Base-by-base conservation (phyloP, 2,113 vertebrate genomes). In the Cepphus grylle region DNA sequence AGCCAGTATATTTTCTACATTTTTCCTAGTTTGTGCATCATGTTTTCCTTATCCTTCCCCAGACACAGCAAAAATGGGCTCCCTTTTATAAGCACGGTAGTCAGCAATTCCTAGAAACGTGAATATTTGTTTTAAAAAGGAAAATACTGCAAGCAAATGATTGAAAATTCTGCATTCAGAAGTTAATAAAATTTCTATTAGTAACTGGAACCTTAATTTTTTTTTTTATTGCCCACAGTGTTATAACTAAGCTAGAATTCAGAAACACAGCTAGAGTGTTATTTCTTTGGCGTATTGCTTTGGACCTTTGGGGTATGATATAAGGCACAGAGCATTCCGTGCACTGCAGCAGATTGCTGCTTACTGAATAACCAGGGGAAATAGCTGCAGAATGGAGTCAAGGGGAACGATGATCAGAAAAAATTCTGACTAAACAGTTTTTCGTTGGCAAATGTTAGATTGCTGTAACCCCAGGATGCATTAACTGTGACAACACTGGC, bases 11-110 rank as follows among this genome's bases (percentile, higher is more conserved):
- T 96, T 88, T 92, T 86, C 55, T 70, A 34, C 87, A 82, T 38
- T 92, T 92, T 94, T 88, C 58, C 63, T 96, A 63, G 76, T 91
- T 94, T 86, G 59, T 87, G 86, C 92, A 95, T 96, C 65, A 85
- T 97, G 65, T 82, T 97, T 93, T 96, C 91, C 80, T 94, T 82
- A 77, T 90, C n/a, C 76, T 88, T 94, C 91, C 86, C 80, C 78
- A 93, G 81, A 87, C 92, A 52, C 53, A 76, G 81, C 81, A 90
- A 93, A 97, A 96, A 94, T 74, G 81, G 63, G 36, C n/a, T 95
- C 59, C 1, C 12, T 81, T 96, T 95, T 94, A 86, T 88, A 91
- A 93, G 84, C 74, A 56, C 7, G 0, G 74, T 90, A 96, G 92
- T 96, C 93, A 94, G 93, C 89, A 96, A 19, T 96, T 96, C 91